Base-by-base conservation (phyloP, 1,140 invertebrate genomes). In the Tetramorium alpestre region DNA sequence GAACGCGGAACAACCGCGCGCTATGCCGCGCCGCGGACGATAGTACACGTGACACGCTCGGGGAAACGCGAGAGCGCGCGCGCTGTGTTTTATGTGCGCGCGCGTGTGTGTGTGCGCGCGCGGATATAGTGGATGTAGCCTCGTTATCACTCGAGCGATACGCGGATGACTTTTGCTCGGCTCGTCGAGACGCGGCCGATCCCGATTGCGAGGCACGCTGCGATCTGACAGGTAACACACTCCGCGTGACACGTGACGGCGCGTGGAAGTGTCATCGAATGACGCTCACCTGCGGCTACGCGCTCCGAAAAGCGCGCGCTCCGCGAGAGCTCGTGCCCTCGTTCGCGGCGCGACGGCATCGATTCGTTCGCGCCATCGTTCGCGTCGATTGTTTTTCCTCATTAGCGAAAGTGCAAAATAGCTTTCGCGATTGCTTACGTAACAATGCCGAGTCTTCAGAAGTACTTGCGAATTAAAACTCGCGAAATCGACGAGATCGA, bases 211-310 rank as follows among this genome's bases (percentile, higher is more conserved):
- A 80, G 60, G 47, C 47, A 67, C 62, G 78, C 89, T 64, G 38
- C 82, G 47, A 87, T 90, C 87, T 88, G 89, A 90, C 90, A 91
- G 90, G 90, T 91, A 88, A 64, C 44, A 16, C 49, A 13, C 28
- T 38, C 49, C 64, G 67, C 33, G 56, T 41, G 78, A 89, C 88
- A 76, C 69, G 88, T 89, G 87, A 89, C 73, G 80, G 80, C 51
- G 67, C 80, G 56, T 73, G 80, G 69, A 73, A 73, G 51, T 60
- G 69, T 84, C 69, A 84, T 18, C 56, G 41, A 11, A 62, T 75
- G 69, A 73, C 67, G 69, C 58, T 84, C 13, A 84, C 69, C 56
- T 38, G 80, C 47, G 69, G 47, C 54, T n/a, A 60, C 28, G 69
- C 70, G 54, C 16, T 75, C 80, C 80, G 11, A 60, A 75, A 84